Evolutionary conservation across 2,797 vertebrate species (phyloP), one percentile per base, ranked within the genome.

Genomic region (Neoniphon sammara): DNA sequence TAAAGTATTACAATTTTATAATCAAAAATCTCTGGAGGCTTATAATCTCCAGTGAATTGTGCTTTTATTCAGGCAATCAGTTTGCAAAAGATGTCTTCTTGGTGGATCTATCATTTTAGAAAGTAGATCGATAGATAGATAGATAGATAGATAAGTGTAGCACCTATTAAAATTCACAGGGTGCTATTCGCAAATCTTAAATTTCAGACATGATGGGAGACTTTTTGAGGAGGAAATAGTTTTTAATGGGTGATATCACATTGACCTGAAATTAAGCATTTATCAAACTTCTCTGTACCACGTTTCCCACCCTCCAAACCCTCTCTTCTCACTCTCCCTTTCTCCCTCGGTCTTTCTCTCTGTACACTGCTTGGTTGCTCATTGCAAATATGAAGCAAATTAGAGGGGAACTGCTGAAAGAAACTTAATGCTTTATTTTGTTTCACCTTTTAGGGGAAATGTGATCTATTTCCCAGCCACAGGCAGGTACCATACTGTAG

Each of bases 221-320:
- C 8, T 62, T 27, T 62, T 71, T 70, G 11, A 3, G 10, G 7
- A 10, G 15, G 18, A 70, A 61, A 25, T 39, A 70, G 23, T 56
- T 56, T n/a, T n/a, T 56, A 27, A 17, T 27, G n/a, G 42, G 30
- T 20, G 5, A 42, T 42, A 11, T 63, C 9, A 18, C 42, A 47
- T 47, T 63, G 21, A 64, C 31, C 53, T 57, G 39, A 49, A 60
- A 66, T 69, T 60, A 60, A 42, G 27, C 59, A 57, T 46, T 57
- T 12, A 64, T 78, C 34, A 63, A 52, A 46, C 12, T 14, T 30
- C 27, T 15, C 36, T 50, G 11, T 42, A 18, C 12, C 44, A 49
- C 12, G 15, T 44, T 44, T 44, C 4, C n/a, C 5, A 20, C 14
- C 21, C 44, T 23, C 50, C 50, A 23, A 18, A 18, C 18, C 46